Conservation (phyloP, 2,888 invertebrate genomes). For the Drosophila emarginata region DNA sequence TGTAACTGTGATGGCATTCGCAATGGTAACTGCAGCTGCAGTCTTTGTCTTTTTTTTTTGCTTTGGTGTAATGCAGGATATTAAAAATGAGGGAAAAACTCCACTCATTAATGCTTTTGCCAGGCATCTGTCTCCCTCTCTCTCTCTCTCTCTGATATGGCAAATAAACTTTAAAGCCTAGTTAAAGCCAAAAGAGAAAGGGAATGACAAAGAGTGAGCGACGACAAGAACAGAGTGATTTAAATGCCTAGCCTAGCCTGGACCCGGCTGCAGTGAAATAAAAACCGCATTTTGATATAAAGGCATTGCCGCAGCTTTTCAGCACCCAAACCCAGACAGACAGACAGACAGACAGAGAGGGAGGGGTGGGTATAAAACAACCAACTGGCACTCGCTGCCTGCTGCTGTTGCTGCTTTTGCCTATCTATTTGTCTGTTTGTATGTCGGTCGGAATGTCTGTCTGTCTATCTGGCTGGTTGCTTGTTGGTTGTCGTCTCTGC, state of each 20-base stretch:
- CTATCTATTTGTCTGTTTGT: slow-evolving; percentile 51
- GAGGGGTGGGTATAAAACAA: slow-evolving; percentile 38
- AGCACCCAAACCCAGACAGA: slow-evolving; percentile 48
- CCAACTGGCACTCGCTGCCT: slow-evolving; percentile 50
- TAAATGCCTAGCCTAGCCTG: slow-evolving; percentile 12
- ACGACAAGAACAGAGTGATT: slow-evolving; percentile 3
- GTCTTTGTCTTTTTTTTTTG: slow-evolving; percentile 9
- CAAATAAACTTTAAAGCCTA: slow-evolving; percentile 40
- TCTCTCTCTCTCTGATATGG: slow-evolving; percentile 17
- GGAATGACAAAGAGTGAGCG: background rate
- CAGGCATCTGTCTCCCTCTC: background rate
- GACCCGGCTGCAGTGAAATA: slow-evolving; percentile 60
- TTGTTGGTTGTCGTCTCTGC: slow-evolving; percentile 3
- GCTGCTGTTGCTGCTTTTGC: slow-evolving; percentile 19
- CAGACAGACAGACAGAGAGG: no score
- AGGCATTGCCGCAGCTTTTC: slow-evolving; percentile 58
- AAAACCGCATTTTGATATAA: slow-evolving; percentile 73
- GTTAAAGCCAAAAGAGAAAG: slow-evolving; percentile 30
- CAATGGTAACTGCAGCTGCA: slow-evolving; percentile 29
- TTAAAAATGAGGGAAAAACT: slow-evolving; percentile 50
- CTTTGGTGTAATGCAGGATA: slow-evolving; percentile 58
- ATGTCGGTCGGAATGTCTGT: slow-evolving; percentile 37
- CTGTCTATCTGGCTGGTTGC: slow-evolving; percentile 28
- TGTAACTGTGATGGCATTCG: slow-evolving; percentile 4
- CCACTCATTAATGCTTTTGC: slow-evolving; percentile 42